Conservation (phyloP, 30 jellyfish, hydroid and myxozoan species). For the Hydractinia symbiolongicarpus region DNA sequence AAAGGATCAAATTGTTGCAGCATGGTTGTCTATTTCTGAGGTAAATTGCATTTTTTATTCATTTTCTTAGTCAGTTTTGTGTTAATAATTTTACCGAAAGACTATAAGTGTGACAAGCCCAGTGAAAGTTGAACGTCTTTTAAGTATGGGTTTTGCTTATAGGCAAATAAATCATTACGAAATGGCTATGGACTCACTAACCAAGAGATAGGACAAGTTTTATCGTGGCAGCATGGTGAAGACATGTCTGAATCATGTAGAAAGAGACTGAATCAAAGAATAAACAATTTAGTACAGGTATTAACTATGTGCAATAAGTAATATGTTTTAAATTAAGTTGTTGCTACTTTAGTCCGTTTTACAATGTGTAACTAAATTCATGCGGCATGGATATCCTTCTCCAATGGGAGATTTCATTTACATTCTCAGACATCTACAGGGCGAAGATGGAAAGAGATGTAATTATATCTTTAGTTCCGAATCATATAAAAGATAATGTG, state of each 20-base stretch:
- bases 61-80: neutral
- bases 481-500: no score
- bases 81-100: neutral
- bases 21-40: conserved; percentile 46
- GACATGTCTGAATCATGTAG: conserved; percentile 85
- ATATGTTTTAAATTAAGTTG: neutral
- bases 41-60: conserved; percentile 11
- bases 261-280: conserved; percentile 54
- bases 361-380: no score
- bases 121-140: neutral
- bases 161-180: conserved; percentile 78
- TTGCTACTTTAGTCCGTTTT: neutral
- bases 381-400: no score
- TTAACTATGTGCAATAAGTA: neutral
- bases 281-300: conserved; percentile 69
- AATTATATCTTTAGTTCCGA: no score
- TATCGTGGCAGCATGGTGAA: conserved; percentile 96
- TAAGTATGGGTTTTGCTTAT: neutral
- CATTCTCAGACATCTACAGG: no score
- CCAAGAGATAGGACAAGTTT: conserved; percentile 63
- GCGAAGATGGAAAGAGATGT: no score
- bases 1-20: conserved; percentile 26
- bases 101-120: neutral
- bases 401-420: no score
- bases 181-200: conserved; percentile 73